Percentiles rank a stretch among this genome's conserved stretches.
phyloP scores from a whole-genome alignment of 2,888 invertebrate species.

The Isoperla grammatica region DNA sequence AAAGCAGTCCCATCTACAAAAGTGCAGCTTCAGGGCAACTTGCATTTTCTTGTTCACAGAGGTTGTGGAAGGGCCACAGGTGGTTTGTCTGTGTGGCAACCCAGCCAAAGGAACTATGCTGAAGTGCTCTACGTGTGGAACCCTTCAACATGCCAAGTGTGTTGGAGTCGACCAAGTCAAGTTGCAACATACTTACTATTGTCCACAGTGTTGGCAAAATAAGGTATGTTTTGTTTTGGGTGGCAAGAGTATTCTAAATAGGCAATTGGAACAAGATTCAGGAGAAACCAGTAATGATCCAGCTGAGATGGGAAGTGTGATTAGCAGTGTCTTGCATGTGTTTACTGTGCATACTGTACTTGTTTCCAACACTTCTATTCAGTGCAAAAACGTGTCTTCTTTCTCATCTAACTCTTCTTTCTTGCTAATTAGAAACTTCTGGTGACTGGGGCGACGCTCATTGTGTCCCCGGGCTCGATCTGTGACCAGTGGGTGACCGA shows the following conservation, averaged over 20 bases:
- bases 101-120: constrained; percentile 39
- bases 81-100: constrained; percentile 46
- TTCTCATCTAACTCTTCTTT: constrained; percentile 5
- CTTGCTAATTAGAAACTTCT: constrained; percentile 42
- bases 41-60: not conserved
- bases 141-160: constrained; percentile 59
- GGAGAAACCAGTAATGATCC: too few species aligned
- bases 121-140: constrained; percentile 53
- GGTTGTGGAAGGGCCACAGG: not conserved
- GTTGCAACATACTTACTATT: constrained; percentile 47
- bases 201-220: constrained; percentile 60
- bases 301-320: too few species aligned
- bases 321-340: too few species aligned
- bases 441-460: constrained; percentile 59
- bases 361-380: too few species aligned
- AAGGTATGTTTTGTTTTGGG: constrained; percentile 35
- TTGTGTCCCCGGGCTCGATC: constrained; percentile 63
- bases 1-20: too few species aligned
- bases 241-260: too few species aligned
- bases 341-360: too few species aligned
- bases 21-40: too few species aligned
- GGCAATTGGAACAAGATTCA: too few species aligned
- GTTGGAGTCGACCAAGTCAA: constrained; percentile 46
- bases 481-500: constrained; percentile 68
- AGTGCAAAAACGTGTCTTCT: too few species aligned